These are phyloP conservation scores for Endomychus coccineus DNA, from an alignment of 2,888 invertebrate species.

Conservation along the genomic window DNA sequence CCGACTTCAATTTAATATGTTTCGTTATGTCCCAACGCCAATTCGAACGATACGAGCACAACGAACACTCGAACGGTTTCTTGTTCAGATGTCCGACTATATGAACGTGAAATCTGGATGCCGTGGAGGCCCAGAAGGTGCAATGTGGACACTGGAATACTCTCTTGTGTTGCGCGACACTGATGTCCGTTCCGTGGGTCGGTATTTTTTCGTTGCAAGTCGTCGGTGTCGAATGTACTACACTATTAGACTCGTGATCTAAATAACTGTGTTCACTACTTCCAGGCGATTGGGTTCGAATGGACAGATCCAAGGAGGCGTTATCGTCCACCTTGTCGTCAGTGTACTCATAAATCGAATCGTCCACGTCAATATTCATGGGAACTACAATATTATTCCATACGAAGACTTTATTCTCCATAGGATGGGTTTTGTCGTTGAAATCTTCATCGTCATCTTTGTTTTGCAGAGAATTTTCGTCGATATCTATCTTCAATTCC, in stretches of 20 bases:
- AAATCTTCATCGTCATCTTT: constrained; percentile 27
- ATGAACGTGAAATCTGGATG: constrained; percentile 88
- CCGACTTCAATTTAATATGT: constrained; percentile 86
- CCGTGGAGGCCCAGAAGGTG: constrained; percentile 87
- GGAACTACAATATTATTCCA: constrained; percentile 63
- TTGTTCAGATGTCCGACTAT: constrained; percentile 88
- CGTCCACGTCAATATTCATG: constrained; percentile 38
- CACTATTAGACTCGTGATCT: constrained; percentile 22
- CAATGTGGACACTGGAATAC: constrained; percentile 92
- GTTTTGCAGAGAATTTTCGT: constrained; percentile 19
- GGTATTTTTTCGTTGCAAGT: constrained; percentile 47
- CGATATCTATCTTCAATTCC: constrained; percentile 11
- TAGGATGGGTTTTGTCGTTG: constrained; percentile 55
- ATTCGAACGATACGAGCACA: constrained; percentile 89
- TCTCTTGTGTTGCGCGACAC: constrained; percentile 62
- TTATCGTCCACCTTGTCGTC: constrained; percentile 40
- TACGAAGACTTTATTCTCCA: constrained; percentile 75
- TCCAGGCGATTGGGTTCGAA: constrained; percentile 40
- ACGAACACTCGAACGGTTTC: constrained; percentile 91
- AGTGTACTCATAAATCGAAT: constrained; percentile 38
- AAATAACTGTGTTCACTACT: constrained; percentile 36
- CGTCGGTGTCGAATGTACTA: constrained; percentile 11
- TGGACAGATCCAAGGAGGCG: constrained; percentile 37
- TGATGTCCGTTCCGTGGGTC: constrained; percentile 51
- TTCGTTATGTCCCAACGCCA: constrained; percentile 97